Evolutionary conservation across 2,113 vertebrate genomes (phyloP).

Genomic region (Paramisgurnus dabryanus): DNA sequence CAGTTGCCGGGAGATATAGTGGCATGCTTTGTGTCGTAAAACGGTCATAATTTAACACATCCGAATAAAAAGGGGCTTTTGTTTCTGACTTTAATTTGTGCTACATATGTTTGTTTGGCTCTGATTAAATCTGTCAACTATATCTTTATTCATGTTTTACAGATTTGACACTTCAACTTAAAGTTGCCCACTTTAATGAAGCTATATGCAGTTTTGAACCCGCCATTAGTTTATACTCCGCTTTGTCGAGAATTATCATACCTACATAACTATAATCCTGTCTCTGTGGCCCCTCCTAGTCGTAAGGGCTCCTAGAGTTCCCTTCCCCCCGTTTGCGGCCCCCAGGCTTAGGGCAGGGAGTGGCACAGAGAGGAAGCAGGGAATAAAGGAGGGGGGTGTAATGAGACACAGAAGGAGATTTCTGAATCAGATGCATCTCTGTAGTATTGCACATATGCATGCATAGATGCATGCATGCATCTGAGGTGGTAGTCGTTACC

Average conservation of each 20-base stretch:
- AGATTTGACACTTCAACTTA: not conserved
- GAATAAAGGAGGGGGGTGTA: constrained; percentile 51
- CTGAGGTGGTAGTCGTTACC: constrained; percentile 43
- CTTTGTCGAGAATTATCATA: not conserved
- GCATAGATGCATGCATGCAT: not conserved
- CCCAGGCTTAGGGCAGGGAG: constrained; percentile 42
- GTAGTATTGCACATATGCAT: constrained; percentile 25
- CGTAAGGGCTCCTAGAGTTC: constrained; percentile 16
- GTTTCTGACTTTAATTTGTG: not conserved
- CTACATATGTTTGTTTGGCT: constrained; percentile 2
- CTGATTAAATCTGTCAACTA: not conserved
- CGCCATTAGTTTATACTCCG: not conserved
- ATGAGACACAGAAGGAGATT: constrained; percentile 58
- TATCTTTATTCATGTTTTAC: not conserved
- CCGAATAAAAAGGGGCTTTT: constrained; percentile 30
- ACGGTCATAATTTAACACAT: constrained; percentile 62
- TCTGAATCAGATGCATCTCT: constrained; percentile 42
- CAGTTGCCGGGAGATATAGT: constrained; percentile 55
- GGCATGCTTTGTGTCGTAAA: constrained; percentile 52
- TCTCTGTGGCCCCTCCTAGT: constrained; percentile 30
- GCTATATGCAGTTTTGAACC: not conserved
- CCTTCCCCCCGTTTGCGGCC: constrained; percentile 24
- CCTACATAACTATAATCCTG: constrained; percentile 26
- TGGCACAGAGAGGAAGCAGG: constrained; percentile 24
- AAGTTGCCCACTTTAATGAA: not conserved